phyloP scores from a whole-genome alignment of 2,797 vertebrate species.

The Sebastes paucispinis region DNA sequence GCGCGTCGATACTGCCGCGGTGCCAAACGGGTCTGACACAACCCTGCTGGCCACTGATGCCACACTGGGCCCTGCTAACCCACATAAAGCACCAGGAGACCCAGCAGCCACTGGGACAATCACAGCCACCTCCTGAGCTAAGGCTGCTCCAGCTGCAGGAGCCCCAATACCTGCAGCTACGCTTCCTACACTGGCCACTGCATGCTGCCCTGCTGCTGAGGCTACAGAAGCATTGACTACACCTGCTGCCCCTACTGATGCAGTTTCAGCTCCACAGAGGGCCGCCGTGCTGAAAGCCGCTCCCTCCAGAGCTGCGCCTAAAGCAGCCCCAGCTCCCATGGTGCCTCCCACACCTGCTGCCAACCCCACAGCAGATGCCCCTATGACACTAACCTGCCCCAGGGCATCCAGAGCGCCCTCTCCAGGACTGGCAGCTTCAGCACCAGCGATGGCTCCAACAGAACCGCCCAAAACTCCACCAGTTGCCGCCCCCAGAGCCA shows the following conservation, averaged over 20 bases:
- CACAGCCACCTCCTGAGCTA: constrained; percentile 32
- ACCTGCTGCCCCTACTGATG: constrained; percentile 31
- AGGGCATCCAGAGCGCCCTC: constrained; percentile 75
- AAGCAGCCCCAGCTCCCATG: constrained; percentile 69
- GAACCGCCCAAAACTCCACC: constrained; percentile 79
- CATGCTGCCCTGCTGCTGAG: constrained; percentile 42
- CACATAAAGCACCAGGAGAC: background rate
- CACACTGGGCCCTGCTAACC: constrained; percentile 15
- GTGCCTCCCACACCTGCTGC: constrained; percentile 76
- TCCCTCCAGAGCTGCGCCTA: constrained; percentile 67
- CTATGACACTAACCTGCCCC: constrained; percentile 71
- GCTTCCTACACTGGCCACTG: constrained; percentile 17
- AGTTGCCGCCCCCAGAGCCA: constrained; percentile 73
- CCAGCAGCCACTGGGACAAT: constrained; percentile 30
- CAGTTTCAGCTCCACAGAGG: constrained; percentile 52
- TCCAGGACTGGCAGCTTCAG: constrained; percentile 63
- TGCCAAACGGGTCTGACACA: constrained; percentile 27
- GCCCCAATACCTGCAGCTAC: constrained; percentile 17
- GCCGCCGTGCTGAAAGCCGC: constrained; percentile 47
- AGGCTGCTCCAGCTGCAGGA: constrained; percentile 23
- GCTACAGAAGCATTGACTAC: constrained; percentile 15
- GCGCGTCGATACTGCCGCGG: constrained; percentile 14
- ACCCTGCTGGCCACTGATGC: constrained; percentile 13
- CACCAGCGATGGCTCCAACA: constrained; percentile 67
- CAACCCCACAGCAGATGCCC: constrained; percentile 67